Base-by-base conservation (phyloP, 2,113 vertebrate species). In the Spermophilus dauricus region DNA sequence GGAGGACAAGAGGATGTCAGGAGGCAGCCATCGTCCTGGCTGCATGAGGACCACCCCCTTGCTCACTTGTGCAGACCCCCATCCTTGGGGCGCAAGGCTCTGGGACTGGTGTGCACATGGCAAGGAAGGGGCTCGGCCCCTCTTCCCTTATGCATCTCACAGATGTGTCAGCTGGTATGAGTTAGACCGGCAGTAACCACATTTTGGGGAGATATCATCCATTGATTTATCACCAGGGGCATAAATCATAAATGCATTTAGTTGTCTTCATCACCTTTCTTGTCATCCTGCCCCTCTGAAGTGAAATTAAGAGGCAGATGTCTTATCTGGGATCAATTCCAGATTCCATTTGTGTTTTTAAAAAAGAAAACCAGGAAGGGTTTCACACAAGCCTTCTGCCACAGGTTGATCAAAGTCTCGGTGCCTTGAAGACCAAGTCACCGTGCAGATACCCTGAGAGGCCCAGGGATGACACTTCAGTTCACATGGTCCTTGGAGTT, bases 101-200 rank as follows among this genome's bases (percentile, higher is more conserved):
- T 45, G 92, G 77, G 95, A 88, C 95, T 97, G 97, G 90, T 14
- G 10, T 65, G 69, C 97, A 98, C 92, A 97, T 98, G 98, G 92
- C 39, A n/a, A n/a, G 75, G 77, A 94, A 82, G 39, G 82, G 88
- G 86, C 92, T 96, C 73, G 37, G 94, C 76, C 85, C 37, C 78
- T 22, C 1, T 22, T 82, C 67, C 95, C 73, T 42, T 82, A 45
- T 86, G 73, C 87, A 61, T 97, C 56, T 82, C 91, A 96, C 86
- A 97, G 91, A 97, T 97, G 86, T 97, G 98, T 98, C 96, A 97
- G 97, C 96, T 98, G 95, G 91, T 97, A 93, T 42, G 96, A 98
- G 98, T 98, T 97, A 98, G 91, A 65, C 9, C 5, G 88, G 97
- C 65, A 98, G 96, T 97, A 96, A 87, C 90, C 95, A 96, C 11